A percentile compares a stretch with the other conserved stretches of the same genome.
phyloP scores from a whole-genome alignment of 2,113 vertebrate species.

The Prionailurus bengalensis region DNA sequence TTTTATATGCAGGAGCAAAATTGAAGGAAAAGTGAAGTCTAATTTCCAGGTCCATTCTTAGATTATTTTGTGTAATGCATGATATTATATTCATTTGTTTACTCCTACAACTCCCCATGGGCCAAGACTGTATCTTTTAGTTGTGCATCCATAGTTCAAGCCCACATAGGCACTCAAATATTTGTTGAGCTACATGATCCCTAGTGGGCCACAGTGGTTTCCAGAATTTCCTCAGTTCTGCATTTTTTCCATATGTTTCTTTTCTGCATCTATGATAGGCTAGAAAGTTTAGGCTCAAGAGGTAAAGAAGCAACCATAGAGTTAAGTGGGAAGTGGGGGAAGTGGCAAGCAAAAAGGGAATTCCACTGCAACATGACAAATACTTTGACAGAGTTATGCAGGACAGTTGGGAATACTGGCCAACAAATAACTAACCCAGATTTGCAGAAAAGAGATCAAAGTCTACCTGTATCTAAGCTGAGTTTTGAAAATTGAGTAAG shows the following conservation, averaged over 20 bases:
- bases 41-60: neutral
- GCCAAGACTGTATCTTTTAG: neutral
- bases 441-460: neutral
- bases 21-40: neutral
- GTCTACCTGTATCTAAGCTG: neutral
- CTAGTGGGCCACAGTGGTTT: neutral
- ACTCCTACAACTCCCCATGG: neutral
- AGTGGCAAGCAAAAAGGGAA: neutral
- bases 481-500: neutral
- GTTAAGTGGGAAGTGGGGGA: neutral
- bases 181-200: neutral
- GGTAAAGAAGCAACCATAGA: neutral
- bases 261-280: neutral
- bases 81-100: neutral
- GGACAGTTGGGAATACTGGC: neutral
- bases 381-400: neutral
- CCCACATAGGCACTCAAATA: neutral
- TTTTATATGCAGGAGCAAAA: neutral
- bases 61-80: neutral
- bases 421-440: neutral
- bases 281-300: neutral
- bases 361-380: neutral
- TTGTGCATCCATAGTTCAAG: neutral
- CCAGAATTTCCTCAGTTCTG: slow-evolving; percentile 47
- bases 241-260: slow-evolving; percentile 5